Base-by-base conservation (phyloP, 2,888 invertebrate genomes). In the Aethes cnicana region DNA sequence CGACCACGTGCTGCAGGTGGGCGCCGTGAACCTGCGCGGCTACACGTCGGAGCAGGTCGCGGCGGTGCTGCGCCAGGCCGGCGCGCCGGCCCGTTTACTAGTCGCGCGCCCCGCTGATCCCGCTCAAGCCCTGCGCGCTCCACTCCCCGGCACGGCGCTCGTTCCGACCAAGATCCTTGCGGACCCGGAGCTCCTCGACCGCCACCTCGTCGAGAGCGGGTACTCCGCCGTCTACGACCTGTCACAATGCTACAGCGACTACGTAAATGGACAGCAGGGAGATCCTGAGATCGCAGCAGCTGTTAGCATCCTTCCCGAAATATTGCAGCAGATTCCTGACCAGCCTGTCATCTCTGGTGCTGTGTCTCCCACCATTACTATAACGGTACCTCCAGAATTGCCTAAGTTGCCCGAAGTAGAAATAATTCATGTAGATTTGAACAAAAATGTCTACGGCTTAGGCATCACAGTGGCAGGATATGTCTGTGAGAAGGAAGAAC, bases 391-490 rank as follows among this genome's bases (percentile, higher is more conserved):
- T 58, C 81, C 89, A 55, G 84, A 87, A 75, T 74, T 92, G 59
- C 92, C 94, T 33, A 91, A 94, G 58, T 91, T 93, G 53, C 97
- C 97, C 3, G 98, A 98, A 83, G 95, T 97, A 72, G 97, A 98
- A 85, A 94, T 94, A 42, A 95, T 97, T 75, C 95, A 95, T 65
- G 97, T 98, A 30, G 95, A 96, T 79, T 91, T 98, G 57, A 93
- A 93, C 69, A 98, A 98, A 82, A 98, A 98, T 85, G 95, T 95
- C 53, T 95, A 97, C 71, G 96, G 98, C 20, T 90, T 97, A 55
- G 98, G 98, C 35, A 98, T 98, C 64, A 98, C 98, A 2, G 97
- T 98, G 44, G 98, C 98, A 2, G 98, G 98, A 36, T 98, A 98
- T 85, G 98, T 98, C 28, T 98, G 98, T 84, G 97, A 98, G 81